A percentile compares a stretch with the other conserved stretches of the same genome.
phyloP scores from a whole-genome alignment of 2,888 invertebrate genomes.

The Drosophila helvetica region DNA sequence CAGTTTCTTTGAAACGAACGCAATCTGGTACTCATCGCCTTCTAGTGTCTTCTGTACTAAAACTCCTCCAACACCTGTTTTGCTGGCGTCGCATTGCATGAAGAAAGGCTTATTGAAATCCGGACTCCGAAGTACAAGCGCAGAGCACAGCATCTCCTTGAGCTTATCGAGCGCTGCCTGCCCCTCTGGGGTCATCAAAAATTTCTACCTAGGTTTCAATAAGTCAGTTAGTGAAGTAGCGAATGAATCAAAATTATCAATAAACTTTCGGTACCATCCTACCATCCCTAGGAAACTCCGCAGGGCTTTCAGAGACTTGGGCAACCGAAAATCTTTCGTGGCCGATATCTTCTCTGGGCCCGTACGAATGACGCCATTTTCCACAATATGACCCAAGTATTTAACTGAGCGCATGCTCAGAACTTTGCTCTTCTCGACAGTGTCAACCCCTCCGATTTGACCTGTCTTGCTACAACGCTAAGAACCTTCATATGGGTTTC shows the following conservation, averaged over 20 bases:
- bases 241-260: background rate
- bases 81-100: slow-evolving; percentile 5
- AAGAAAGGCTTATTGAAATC: background rate
- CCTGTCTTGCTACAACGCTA: background rate
- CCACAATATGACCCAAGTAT: slow-evolving; percentile 1
- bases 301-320: background rate
- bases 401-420: background rate
- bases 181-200: background rate
- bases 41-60: background rate
- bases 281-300: slow-evolving; percentile 8
- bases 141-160: background rate
- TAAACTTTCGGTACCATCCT: slow-evolving; percentile 12
- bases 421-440: background rate
- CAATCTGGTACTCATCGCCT: slow-evolving; percentile 1
- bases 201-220: background rate
- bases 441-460: background rate
- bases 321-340: background rate
- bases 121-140: background rate
- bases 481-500: background rate
- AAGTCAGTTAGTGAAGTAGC: background rate
- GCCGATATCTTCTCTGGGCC: slow-evolving; percentile 13
- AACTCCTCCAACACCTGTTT: slow-evolving; percentile 1
- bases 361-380: background rate
- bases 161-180: background rate
- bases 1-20: background rate